phyloP scores from a whole-genome alignment of 2,797 vertebrate genomes.

The Melanotaenia maccullochi region DNA sequence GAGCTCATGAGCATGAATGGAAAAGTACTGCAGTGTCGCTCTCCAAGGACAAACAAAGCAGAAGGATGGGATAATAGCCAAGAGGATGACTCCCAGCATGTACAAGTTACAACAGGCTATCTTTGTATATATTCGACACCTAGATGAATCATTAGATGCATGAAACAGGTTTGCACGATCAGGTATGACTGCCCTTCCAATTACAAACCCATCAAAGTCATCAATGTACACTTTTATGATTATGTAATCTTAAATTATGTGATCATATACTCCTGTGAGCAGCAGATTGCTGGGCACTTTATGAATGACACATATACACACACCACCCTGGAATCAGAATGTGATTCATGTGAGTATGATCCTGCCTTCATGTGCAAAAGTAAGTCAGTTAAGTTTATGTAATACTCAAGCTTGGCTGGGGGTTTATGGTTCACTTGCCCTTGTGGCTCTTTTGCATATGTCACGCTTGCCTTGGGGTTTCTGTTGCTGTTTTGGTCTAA shows the following conservation, averaged over 20 bases:
- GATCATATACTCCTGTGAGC: not conserved
- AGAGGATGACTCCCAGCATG: not conserved
- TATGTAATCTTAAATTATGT: not conserved
- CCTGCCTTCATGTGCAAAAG: slow-evolving; percentile 1
- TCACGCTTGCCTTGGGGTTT: slow-evolving; percentile 34
- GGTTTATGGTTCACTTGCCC: slow-evolving; percentile 31
- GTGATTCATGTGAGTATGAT: not conserved
- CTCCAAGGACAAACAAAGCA: not conserved
- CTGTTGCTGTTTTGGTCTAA: slow-evolving; percentile 8
- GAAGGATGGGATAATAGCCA: not conserved
- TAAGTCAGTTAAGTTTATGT: slow-evolving; percentile 31
- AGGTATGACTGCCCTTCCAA: not conserved
- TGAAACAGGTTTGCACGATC: not conserved
- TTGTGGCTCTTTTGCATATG: slow-evolving; percentile 33
- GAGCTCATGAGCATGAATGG: slow-evolving; percentile 18
- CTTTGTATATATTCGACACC: not conserved
- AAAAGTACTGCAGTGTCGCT: slow-evolving; percentile 38
- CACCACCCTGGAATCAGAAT: not conserved
- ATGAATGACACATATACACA: slow-evolving; percentile 1
- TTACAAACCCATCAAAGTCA: not conserved
- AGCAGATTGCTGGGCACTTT: not conserved
- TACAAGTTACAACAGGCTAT: slow-evolving; percentile 4
- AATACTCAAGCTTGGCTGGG: slow-evolving; percentile 22
- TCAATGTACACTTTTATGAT: not conserved
- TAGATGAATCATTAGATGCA: not conserved